Percentiles rank a stretch among this genome's conserved stretches.
Evolutionary conservation across 1,140 invertebrate genomes (phyloP).

Genomic region (Eupristina koningsbergeri): DNA sequence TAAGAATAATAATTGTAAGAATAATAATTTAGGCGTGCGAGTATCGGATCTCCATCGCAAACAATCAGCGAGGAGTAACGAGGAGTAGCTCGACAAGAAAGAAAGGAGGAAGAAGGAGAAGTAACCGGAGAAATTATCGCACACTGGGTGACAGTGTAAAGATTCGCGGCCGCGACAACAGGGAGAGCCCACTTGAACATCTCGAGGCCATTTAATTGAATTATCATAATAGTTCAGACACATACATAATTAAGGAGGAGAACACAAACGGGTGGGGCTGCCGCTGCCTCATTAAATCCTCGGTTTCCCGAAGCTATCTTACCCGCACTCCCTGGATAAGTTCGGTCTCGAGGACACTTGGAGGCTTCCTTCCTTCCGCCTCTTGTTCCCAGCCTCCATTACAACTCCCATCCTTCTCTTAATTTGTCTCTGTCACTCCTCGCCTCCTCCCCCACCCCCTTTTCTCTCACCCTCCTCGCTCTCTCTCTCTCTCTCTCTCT

Average conservation of each 20-base stretch:
- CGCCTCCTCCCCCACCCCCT: neutral
- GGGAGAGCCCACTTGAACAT: slow-evolving; percentile 21
- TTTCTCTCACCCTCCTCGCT: slow-evolving; percentile 4
- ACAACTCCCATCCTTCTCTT: slow-evolving; percentile 17
- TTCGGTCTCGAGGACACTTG: neutral
- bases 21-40: too few relatives aligned
- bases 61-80: neutral
- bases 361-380: slow-evolving; percentile 30
- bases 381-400: slow-evolving; percentile 2
- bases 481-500: neutral
- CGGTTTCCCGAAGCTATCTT: slow-evolving; percentile 23
- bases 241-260: slow-evolving; percentile 40
- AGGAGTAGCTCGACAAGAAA: too few relatives aligned
- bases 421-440: slow-evolving; percentile 22
- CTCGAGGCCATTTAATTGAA: slow-evolving; percentile 44
- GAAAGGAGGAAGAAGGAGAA: neutral
- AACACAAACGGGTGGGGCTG: neutral
- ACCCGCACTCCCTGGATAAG: neutral
- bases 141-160: neutral
- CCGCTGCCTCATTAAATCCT: slow-evolving; percentile 39
- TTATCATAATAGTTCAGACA: slow-evolving; percentile 42
- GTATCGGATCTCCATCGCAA: neutral
- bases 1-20: too few relatives aligned
- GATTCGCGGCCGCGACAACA: slow-evolving; percentile 21
- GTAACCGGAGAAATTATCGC: slow-evolving; percentile 4